Evolutionary conservation across 2,888 invertebrate genomes (phyloP), one percentile per base, ranked within the genome.

Genomic region (Plagodis dolabraria): DNA sequence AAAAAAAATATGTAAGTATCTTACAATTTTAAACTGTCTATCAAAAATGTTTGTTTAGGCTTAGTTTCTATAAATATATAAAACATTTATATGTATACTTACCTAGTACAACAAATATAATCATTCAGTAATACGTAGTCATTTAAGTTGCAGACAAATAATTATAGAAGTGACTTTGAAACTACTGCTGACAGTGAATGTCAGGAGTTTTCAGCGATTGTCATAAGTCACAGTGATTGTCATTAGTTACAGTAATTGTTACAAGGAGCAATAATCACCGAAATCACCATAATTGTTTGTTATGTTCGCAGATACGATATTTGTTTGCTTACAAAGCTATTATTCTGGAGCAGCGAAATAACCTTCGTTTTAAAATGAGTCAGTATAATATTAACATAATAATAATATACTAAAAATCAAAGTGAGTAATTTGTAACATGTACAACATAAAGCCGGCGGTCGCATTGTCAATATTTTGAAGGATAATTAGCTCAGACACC

Each of bases 111-210:
- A 34, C n/a, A 11, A 22, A 22, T 4, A n/a, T n/a, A n/a, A n/a
- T n/a, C n/a, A 11, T n/a, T 47, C 6, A 22, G 22, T 7, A 12
- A 48, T 38, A 36, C 42, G 22, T 43, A 8, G 11, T 34, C 8
- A 33, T 51, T 33, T 43, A 40, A 42, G 45, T 7, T 6, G 6
- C 43, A 34, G 34, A 51, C 42, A 11, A 51, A 51, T 44, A 6
- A 44, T 44, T 50, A 35, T 38, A 46, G 7, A 57, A 57, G 50
- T 57, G 50, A 46, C 56, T 57, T 50, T 57, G 50, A 47, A 46
- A 42, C 34, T n/a, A 34, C 11, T 8, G 34, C 36, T 52, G 36
- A 52, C 45, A 52, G 35, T 52, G 0, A 49, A 22, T 45, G 7
- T 22, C 22, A 22, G 6, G 7, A 2, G 9, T 8, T 36, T 36